Evolutionary conservation across 2,797 vertebrate species (phyloP).

Genomic region (Scolopax rusticola): DNA sequence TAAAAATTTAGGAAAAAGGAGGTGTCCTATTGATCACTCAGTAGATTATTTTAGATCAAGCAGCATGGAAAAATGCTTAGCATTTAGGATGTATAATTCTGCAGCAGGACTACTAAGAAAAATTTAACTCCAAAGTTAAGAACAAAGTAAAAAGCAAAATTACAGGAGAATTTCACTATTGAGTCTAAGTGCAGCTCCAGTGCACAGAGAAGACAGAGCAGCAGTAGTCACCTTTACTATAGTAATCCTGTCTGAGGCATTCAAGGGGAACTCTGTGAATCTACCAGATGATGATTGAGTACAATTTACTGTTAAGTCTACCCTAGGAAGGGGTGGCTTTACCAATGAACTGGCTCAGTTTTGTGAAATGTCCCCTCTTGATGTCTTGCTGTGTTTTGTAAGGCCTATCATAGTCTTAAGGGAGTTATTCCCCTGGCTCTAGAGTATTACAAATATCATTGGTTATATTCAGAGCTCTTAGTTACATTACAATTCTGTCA

Average conservation of each 20-base stretch:
- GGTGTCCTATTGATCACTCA: not conserved
- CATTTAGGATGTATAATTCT: not conserved
- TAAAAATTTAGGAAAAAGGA: not conserved
- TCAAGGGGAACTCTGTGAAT: not conserved
- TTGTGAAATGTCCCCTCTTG: not conserved
- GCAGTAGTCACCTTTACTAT: not conserved
- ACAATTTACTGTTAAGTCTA: not conserved
- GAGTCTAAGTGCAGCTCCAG: not conserved
- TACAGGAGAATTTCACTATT: not conserved
- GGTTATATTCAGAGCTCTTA: not conserved
- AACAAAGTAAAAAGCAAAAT: not conserved
- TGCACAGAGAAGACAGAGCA: not conserved
- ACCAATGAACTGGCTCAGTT: not conserved
- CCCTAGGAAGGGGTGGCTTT: not conserved
- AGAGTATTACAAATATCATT: not conserved
- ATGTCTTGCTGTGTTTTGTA: not conserved
- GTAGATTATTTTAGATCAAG: not conserved
- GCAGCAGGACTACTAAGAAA: not conserved
- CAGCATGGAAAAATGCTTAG: not conserved
- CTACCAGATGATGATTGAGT: not conserved
- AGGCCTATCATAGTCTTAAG: not conserved
- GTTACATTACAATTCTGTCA: conserved; percentile 29
- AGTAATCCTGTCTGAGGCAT: not conserved
- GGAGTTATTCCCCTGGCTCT: not conserved
- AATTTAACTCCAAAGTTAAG: not conserved